Conservation (phyloP, 2,113 vertebrate genomes). For the Gadus chalcogrammus region DNA sequence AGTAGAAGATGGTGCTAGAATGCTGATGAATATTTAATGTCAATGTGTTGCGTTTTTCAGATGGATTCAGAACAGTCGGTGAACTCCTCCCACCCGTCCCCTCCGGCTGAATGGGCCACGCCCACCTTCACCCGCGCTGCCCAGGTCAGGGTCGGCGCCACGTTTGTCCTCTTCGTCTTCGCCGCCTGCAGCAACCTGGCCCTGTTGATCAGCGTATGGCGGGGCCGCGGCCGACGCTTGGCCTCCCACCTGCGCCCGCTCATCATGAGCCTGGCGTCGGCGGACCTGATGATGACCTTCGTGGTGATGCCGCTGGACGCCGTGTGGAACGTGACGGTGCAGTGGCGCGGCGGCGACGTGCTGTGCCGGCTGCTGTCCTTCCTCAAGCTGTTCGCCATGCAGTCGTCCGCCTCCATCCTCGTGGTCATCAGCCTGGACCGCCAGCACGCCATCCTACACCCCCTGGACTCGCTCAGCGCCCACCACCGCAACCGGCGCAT, state of each 20-base stretch:
- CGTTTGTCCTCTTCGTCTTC: slow-evolving; percentile 67
- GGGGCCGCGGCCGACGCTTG: slow-evolving; percentile 61
- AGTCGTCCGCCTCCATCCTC: slow-evolving; percentile 70
- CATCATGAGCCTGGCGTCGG: slow-evolving; percentile 68
- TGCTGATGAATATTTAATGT: no score
- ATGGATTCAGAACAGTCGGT: background rate
- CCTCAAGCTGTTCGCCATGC: slow-evolving; percentile 76
- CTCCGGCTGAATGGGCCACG: slow-evolving; percentile 51
- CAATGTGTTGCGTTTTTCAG: background rate
- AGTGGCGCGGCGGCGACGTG: slow-evolving; percentile 68
- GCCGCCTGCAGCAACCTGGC: slow-evolving; percentile 71
- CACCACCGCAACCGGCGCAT: slow-evolving; percentile 66
- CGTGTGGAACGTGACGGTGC: slow-evolving; percentile 75
- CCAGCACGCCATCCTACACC: slow-evolving; percentile 72
- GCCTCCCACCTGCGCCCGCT: slow-evolving; percentile 72
- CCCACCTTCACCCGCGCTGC: slow-evolving; percentile 71
- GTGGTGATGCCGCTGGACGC: slow-evolving; percentile 77
- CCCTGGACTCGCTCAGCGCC: slow-evolving; percentile 65
- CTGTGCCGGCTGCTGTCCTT: slow-evolving; percentile 74
- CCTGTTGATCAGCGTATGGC: slow-evolving; percentile 64
- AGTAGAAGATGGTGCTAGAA: no score
- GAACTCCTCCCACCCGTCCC: slow-evolving; percentile 45
- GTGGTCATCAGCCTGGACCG: slow-evolving; percentile 77
- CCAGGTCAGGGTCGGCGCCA: slow-evolving; percentile 69
- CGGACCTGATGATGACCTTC: slow-evolving; percentile 77